Base-by-base conservation (phyloP, 1,140 invertebrate species). In the Drosophila setifemur region DNA sequence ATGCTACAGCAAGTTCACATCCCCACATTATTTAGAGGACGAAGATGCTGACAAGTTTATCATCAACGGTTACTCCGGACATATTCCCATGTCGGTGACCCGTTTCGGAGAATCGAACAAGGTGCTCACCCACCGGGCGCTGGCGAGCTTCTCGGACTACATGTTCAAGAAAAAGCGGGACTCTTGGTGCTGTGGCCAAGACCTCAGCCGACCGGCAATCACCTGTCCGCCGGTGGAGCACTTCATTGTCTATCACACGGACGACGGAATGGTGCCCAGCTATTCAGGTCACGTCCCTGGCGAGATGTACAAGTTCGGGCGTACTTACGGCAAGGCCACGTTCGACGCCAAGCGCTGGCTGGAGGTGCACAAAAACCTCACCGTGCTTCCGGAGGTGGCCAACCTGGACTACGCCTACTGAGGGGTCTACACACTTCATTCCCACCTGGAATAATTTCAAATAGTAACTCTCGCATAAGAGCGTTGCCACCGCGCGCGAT, bases 281-380 rank as follows among this genome's bases (percentile, higher is more conserved):
- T 95, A 95, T 87, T 92, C 92, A 1, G 94, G 94, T 0, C 94
- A 95, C 67, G 92, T 95, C 19, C 94, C 94, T 0, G 94, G 94
- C 19, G 91, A 91, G 42, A 90, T 91, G 14, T 93, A 73, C 72
- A 94, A 94, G 76, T 93, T 92, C 86, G 94, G 94, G 7, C 94
- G 94, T 79, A 95, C 94, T 0, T 95, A 93, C 78, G 94, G 93
- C 25, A 93, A 92, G 53, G 93, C 94, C 63, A 94, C 94, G 0
- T 91, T 92, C 73, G 92, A 95, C 73, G 94, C 93, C 0, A 95
- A 95, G 74, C 91, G 93, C 33, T 95, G 94, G 93, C 89, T 95
- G 9, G 77, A 83, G 40, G 55, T 82, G 11, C 78, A 88, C 29
- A 73, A 78, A 33, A 60, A 54, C 29, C 73, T 87, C 1, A 43